Conservation (phyloP, 2,888 invertebrate genomes). For the Dorcus hopei region DNA sequence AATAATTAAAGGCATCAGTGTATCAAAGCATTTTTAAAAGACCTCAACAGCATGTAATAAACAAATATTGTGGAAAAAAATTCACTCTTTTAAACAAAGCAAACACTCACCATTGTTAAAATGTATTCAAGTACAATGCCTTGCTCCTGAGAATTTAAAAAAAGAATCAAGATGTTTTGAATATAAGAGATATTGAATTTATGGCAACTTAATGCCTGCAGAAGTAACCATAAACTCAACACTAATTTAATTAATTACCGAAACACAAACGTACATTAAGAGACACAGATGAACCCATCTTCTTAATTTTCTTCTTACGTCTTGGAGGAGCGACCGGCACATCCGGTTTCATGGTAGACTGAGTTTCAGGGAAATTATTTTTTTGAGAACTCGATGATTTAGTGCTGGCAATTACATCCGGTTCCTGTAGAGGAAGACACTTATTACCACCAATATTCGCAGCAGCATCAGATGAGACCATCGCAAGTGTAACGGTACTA, state of each 20-base stretch:
- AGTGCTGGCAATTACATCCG: conserved; percentile 91
- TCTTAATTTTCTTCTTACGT: conserved; percentile 67
- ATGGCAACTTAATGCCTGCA: no score
- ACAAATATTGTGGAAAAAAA: background rate
- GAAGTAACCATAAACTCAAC: no score
- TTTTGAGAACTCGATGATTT: conserved; percentile 58
- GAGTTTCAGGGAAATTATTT: conserved; percentile 32
- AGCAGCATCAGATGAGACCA: conserved; percentile 24
- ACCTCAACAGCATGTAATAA: no score
- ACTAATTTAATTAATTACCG: no score
- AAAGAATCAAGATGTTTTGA: no score
- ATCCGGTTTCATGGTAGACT: conserved; percentile 32
- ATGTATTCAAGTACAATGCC: background rate
- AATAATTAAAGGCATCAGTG: no score
- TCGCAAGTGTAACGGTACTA: conserved; percentile 41
- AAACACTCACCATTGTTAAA: conserved; percentile 11
- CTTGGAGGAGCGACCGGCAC: conserved; percentile 75
- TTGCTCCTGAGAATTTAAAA: no score
- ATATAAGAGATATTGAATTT: no score
- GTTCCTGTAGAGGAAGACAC: conserved; percentile 63
- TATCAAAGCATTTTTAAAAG: no score
- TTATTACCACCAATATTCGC: conserved; percentile 11
- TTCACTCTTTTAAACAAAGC: background rate
- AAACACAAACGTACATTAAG: conserved; percentile 28
- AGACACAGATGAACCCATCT: conserved; percentile 26